Evolutionary conservation across 2,888 invertebrate species (phyloP).

Genomic region (Watsonalla binaria): DNA sequence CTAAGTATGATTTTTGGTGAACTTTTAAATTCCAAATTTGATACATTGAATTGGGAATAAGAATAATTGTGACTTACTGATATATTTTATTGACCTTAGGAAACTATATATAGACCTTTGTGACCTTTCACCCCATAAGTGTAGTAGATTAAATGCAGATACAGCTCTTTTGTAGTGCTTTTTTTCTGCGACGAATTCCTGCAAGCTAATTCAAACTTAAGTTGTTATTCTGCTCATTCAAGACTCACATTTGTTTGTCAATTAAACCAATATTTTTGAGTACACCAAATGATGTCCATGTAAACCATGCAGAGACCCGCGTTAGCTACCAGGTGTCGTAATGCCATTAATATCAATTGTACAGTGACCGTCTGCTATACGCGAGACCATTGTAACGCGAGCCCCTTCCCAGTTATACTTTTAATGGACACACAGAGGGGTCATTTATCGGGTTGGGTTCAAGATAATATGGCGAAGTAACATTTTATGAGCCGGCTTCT

Average conservation of each 20-base stretch:
- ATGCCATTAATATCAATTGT: slow-evolving; percentile 75
- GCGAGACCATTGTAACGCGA: slow-evolving; percentile 36
- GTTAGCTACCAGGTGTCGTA: slow-evolving; percentile 66
- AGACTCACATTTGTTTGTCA: neutral
- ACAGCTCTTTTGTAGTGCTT: too few species aligned
- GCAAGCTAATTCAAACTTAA: neutral
- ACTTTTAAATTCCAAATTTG: too few species aligned
- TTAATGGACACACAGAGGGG: slow-evolving; percentile 10
- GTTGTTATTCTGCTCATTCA: neutral
- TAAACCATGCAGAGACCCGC: slow-evolving; percentile 46
- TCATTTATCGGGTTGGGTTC: slow-evolving; percentile 24
- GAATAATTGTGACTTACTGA: too few species aligned
- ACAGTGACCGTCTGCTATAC: slow-evolving; percentile 59
- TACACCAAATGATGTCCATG: slow-evolving; percentile 28
- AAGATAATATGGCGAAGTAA: slow-evolving; percentile 40
- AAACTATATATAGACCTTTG: too few species aligned
- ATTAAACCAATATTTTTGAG: neutral
- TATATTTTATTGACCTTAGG: too few species aligned
- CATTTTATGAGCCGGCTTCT: slow-evolving; percentile 69
- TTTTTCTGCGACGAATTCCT: too few species aligned
- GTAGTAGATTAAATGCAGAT: too few species aligned
- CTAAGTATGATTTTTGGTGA: too few species aligned
- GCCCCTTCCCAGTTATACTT: slow-evolving; percentile 20
- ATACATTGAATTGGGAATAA: too few species aligned
- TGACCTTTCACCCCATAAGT: too few species aligned